These are phyloP conservation scores for Argyrosomus regius DNA, from an alignment of 2,797 vertebrate species.

Conservation along the genomic window DNA sequence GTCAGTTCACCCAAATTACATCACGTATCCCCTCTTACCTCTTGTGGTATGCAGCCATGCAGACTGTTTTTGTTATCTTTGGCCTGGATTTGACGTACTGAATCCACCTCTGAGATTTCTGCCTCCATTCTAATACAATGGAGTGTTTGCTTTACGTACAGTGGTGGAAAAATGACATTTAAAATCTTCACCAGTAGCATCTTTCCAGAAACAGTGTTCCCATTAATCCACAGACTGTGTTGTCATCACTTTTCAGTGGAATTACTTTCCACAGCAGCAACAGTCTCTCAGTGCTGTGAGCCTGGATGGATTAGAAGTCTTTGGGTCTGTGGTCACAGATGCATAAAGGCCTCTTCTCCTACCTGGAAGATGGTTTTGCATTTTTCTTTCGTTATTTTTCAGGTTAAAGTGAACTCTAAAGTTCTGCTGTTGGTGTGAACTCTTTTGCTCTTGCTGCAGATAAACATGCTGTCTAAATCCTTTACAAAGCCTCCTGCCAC, in stretches of 20 bases:
- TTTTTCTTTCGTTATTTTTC: background rate
- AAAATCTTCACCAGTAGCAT: background rate
- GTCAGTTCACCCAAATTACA: background rate
- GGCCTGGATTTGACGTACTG: background rate
- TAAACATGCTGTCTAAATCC: background rate
- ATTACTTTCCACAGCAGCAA: background rate
- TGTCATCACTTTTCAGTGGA: slow-evolving; percentile 13
- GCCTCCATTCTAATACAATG: background rate
- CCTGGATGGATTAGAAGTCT: background rate
- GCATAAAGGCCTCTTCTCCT: background rate
- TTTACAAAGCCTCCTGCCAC: background rate
- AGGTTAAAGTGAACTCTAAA: background rate
- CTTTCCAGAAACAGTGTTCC: background rate
- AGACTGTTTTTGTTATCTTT: background rate
- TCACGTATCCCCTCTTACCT: too few relatives aligned
- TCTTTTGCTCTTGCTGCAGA: background rate
- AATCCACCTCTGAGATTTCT: background rate
- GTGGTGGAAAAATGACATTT: background rate
- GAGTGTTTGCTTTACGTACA: background rate
- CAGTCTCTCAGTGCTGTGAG: background rate
- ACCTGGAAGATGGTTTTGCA: background rate
- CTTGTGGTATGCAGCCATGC: background rate
- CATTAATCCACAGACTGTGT: background rate
- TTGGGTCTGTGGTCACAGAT: background rate
- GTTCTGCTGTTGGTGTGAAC: background rate